Percentiles rank a stretch among this genome's conserved stretches.
Evolutionary conservation across 2,113 vertebrate genomes (phyloP).

Genomic region (Varanus komodoensis): DNA sequence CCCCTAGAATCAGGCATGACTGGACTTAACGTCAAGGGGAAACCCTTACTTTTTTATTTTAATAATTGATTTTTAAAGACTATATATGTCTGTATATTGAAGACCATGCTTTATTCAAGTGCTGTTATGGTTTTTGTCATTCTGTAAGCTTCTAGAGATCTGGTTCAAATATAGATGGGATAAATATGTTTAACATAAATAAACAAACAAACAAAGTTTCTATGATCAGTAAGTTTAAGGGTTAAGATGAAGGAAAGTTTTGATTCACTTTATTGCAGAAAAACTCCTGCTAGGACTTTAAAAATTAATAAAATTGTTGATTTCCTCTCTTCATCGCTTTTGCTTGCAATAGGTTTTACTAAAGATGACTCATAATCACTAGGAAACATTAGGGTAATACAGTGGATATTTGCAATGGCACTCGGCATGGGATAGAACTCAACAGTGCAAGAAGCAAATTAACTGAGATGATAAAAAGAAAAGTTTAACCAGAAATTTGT

Average conservation of each 20-base stretch:
- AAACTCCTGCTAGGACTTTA: background rate
- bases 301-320: conserved; percentile 1
- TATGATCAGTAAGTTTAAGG: background rate
- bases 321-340: conserved; percentile 24
- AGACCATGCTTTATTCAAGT: too few relatives aligned
- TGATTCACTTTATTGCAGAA: background rate
- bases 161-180: too few relatives aligned
- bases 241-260: background rate
- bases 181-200: background rate
- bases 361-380: conserved; percentile 15
- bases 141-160: too few relatives aligned
- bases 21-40: too few relatives aligned
- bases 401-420: conserved; percentile 4
- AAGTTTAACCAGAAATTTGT: conserved; percentile 17
- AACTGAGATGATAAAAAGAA: conserved; percentile 20
- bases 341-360: conserved; percentile 13
- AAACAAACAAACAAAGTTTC: too few relatives aligned
- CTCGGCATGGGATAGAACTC: conserved; percentile 10
- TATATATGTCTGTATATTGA: too few relatives aligned
- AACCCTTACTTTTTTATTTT: too few relatives aligned
- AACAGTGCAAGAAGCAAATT: conserved; percentile 18
- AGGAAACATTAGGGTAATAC: conserved; percentile 23
- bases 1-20: too few relatives aligned
- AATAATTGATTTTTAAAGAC: too few relatives aligned
- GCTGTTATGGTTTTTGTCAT: too few relatives aligned